These are phyloP conservation scores for Teleopsis dalmanni DNA, from an alignment of 1,140 invertebrate genomes.

Conservation along the genomic window DNA sequence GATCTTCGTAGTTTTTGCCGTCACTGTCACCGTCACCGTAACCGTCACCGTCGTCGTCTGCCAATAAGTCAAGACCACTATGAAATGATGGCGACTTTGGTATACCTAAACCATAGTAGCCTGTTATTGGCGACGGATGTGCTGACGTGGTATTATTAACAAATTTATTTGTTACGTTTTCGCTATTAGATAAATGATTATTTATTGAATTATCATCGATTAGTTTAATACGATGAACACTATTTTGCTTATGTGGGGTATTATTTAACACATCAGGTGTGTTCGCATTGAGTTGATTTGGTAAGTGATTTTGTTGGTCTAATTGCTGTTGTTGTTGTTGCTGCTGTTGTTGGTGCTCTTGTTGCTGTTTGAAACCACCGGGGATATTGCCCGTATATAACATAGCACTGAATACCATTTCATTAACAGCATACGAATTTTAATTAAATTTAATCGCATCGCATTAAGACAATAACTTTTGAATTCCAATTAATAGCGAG, in stretches of 20 bases:
- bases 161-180: background rate
- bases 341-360: conserved; percentile 19
- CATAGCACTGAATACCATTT: conserved; percentile 45
- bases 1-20: conserved; percentile 1
- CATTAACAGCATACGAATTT: conserved; percentile 25
- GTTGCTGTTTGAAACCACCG: conserved; percentile 28
- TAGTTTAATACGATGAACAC: no score
- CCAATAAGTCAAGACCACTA: conserved; percentile 68
- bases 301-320: conserved; percentile 1
- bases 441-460: background rate
- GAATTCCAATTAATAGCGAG: no score
- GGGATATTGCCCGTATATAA: conserved; percentile 36
- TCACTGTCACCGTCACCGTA: conserved; percentile 4
- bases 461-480: no score
- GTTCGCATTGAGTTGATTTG: no score
- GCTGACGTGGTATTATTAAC: conserved; percentile 1
- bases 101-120: conserved; percentile 51
- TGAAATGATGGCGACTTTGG: conserved; percentile 80
- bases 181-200: no score
- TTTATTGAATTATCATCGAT: no score
- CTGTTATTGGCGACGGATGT: conserved; percentile 21
- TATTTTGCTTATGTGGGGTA: no score
- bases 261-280: no score
- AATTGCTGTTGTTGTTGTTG: conserved; percentile 11
- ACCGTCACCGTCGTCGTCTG: conserved; percentile 43